Conservation (phyloP, 2,888 invertebrate genomes). For the Salpingus planirostris region DNA sequence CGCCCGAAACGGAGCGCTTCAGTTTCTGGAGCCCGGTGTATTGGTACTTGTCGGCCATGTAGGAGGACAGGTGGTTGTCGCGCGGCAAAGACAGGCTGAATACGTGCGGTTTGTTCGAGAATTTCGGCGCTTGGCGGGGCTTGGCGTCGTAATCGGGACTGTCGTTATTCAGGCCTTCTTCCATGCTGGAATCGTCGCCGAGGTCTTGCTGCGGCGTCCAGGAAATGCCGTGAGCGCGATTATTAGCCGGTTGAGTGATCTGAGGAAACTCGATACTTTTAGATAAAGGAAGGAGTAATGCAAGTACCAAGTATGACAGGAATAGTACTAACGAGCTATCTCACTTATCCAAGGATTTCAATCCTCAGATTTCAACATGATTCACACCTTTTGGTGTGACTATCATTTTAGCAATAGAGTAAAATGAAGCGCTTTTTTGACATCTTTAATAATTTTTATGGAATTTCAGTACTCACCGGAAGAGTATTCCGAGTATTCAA, state of each 20-base stretch:
- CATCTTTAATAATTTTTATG: not conserved
- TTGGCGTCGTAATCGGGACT: slow-evolving; percentile 17
- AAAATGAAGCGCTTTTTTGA: no score
- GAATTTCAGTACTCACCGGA: slow-evolving; percentile 22
- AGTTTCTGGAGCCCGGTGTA: slow-evolving; percentile 50
- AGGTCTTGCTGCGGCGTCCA: slow-evolving; percentile 87
- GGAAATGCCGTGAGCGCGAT: slow-evolving; percentile 31
- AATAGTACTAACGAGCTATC: no score
- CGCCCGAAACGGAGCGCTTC: slow-evolving; percentile 60
- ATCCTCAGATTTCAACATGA: no score
- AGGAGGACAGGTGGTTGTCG: slow-evolving; percentile 47
- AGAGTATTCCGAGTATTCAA: slow-evolving; percentile 30
- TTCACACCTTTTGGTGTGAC: no score
- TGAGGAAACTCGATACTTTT: no score
- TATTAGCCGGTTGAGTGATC: no score
- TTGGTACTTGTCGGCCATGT: slow-evolving; percentile 36
- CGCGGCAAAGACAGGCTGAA: slow-evolving; percentile 70
- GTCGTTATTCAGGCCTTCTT: slow-evolving; percentile 28
- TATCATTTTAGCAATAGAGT: no score
- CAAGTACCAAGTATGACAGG: no score
- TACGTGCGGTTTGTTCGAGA: slow-evolving; percentile 45
- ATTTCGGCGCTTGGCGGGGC: slow-evolving; percentile 11
- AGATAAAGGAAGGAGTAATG: no score
- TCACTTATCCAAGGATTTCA: no score
- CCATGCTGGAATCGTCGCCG: slow-evolving; percentile 43